Base-by-base conservation (phyloP, 2,797 vertebrate species). In the Acanthurus tractus region DNA sequence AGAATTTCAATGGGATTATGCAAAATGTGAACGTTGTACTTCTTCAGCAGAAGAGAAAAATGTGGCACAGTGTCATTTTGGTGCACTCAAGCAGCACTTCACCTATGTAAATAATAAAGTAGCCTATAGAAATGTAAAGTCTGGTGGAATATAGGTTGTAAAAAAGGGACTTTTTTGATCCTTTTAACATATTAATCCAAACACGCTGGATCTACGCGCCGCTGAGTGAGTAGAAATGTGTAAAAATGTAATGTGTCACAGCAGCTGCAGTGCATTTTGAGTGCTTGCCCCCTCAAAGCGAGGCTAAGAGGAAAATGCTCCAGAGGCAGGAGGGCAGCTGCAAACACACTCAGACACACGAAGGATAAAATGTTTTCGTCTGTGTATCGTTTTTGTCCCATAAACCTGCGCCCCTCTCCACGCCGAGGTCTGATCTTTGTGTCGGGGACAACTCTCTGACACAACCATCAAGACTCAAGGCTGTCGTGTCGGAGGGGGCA, bases 381-480 rank as follows among this genome's bases (percentile, higher is more conserved):
- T 74, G 66, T 54, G 55, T 78, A 56, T 70, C 58, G 50, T 34
- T 45, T 75, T 78, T 79, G 52, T 80, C 61, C 67, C 53, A 46
- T 76, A 67, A 77, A 49, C 45, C 59, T 58, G 5, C 45, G 25
- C 45, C n/a, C 58, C 29, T 34, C 54, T 59, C 63, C 8, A 61
- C 56, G 23, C 61, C 17, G 45, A 86, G 40, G 45, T 22, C 76
- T 62, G 66, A 79, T 83, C 63, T 82, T 75, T 45, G 42, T 63
- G 52, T 58, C 34, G 62, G 18, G 74, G 57, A 83, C 84, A 82
- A 72, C 68, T 81, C 67, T 63, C 69, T 86, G 81, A 85, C 67
- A 76, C 70, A 84, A 80, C 63, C 46, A 58, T 67, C 22, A 34
- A 50, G 56, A 76, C 71, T 58, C n/a, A 45, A 79, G 67, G 65